A percentile compares a stretch with the other conserved stretches of the same genome.
These are phyloP conservation scores for Oreochromis grahami DNA, from an alignment of 2,797 vertebrate genomes.

Conservation along the genomic window DNA sequence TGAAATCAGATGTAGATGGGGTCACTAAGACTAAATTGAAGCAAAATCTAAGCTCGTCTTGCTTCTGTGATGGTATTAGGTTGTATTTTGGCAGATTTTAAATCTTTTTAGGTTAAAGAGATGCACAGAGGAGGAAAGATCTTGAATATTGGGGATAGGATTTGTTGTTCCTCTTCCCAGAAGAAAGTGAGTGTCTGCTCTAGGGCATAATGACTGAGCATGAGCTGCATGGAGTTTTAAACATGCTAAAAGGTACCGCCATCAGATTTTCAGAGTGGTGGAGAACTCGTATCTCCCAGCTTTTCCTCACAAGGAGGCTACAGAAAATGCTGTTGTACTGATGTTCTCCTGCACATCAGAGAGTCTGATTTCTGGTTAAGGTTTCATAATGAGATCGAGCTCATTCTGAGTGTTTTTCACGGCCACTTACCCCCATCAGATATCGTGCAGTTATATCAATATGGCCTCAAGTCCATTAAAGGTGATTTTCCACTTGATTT, in stretches of 20 bases:
- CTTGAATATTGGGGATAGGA: not conserved
- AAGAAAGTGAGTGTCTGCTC: not conserved
- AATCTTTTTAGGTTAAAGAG: not conserved
- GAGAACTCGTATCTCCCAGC: not conserved
- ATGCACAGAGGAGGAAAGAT: not conserved
- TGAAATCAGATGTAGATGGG: not conserved
- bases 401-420: not conserved
- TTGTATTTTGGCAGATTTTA: not conserved
- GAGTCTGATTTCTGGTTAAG: not conserved
- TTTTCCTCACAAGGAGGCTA: not conserved
- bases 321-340: not conserved
- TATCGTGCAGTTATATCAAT: conserved; percentile 13
- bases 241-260: not conserved
- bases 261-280: not conserved
- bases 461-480: conserved; percentile 20
- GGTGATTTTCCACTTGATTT: conserved; percentile 50
- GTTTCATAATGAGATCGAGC: not conserved
- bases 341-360: not conserved
- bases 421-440: conserved; percentile 17
- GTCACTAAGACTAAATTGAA: not conserved
- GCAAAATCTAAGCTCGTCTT: not conserved
- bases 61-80: not conserved
- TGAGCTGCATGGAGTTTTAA: not conserved
- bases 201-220: not conserved
- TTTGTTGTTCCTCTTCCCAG: not conserved